phyloP scores from a whole-genome alignment of 2,888 invertebrate genomes.

The Microctonus aethiopoides region DNA sequence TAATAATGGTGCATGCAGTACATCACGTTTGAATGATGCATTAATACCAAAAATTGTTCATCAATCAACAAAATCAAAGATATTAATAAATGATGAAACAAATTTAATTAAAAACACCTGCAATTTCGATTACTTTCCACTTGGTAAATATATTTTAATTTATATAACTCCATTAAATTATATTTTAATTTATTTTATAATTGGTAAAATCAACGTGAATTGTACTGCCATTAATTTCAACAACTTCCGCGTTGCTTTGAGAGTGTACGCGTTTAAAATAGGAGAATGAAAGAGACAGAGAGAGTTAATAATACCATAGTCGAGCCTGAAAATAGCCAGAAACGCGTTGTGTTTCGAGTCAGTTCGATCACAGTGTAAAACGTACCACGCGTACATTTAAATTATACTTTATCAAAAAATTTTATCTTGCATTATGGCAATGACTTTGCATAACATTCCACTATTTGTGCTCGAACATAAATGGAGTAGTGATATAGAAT shows the following conservation, averaged over 20 bases:
- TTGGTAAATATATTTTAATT: slow-evolving; percentile 6
- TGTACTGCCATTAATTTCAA: background rate
- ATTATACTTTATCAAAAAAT: slow-evolving; percentile 24
- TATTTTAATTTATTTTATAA: background rate
- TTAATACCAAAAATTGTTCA: slow-evolving; percentile 39
- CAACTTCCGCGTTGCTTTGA: slow-evolving; percentile 18
- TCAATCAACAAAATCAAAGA: slow-evolving; percentile 44
- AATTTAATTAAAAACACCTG: slow-evolving; percentile 35
- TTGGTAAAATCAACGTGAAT: background rate
- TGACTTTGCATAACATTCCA: slow-evolving; percentile 64
- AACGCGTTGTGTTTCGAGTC: slow-evolving; percentile 28
- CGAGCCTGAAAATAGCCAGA: slow-evolving; percentile 55
- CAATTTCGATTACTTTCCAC: slow-evolving; percentile 34
- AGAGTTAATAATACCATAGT: slow-evolving; percentile 57
- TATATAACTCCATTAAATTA: background rate
- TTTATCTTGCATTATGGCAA: slow-evolving; percentile 51
- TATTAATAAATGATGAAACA: slow-evolving; percentile 37
- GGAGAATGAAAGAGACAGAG: background rate
- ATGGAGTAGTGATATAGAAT: slow-evolving; percentile 63
- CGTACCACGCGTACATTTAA: background rate
- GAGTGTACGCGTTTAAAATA: background rate
- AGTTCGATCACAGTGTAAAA: slow-evolving; percentile 22
- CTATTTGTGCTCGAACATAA: slow-evolving; percentile 64
- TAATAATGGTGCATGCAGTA: slow-evolving; percentile 33
- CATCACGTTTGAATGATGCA: slow-evolving; percentile 36